These are phyloP conservation scores for Vespertilio murinus DNA, from an alignment of 2,797 vertebrate genomes.

Conservation along the genomic window DNA sequence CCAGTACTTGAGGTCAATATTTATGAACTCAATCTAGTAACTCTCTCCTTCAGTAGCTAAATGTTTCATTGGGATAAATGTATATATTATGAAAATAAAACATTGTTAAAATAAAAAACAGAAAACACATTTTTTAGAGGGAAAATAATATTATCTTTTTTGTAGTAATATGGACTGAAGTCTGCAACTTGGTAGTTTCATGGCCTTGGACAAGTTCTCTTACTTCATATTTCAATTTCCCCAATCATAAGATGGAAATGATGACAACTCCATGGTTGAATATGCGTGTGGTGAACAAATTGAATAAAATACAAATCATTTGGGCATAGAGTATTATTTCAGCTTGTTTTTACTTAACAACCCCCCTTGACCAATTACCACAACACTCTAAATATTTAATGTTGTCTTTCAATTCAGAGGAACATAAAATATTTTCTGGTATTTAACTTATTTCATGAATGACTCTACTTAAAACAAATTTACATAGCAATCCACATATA, in stretches of 20 bases:
- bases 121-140: neutral
- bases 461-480: slow-evolving; percentile 32
- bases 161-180: neutral
- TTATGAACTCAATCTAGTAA: neutral
- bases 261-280: neutral
- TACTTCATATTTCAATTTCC: neutral
- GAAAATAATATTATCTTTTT: neutral
- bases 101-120: neutral
- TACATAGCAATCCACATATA: slow-evolving; percentile 7
- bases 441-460: slow-evolving; percentile 45
- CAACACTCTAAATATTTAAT: neutral
- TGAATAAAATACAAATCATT: neutral
- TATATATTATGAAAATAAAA: neutral
- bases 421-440: neutral
- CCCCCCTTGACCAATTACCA: neutral
- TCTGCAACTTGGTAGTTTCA: neutral
- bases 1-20: neutral
- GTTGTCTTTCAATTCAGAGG: neutral
- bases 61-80: neutral
- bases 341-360: neutral
- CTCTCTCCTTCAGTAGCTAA: neutral
- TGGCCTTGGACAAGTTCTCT: neutral
- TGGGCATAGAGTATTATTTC: neutral
- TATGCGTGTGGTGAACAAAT: neutral
- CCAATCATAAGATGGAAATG: neutral